These are phyloP conservation scores for Podotricha telesiphe DNA, from an alignment of 2,888 invertebrate genomes.

Conservation along the genomic window DNA sequence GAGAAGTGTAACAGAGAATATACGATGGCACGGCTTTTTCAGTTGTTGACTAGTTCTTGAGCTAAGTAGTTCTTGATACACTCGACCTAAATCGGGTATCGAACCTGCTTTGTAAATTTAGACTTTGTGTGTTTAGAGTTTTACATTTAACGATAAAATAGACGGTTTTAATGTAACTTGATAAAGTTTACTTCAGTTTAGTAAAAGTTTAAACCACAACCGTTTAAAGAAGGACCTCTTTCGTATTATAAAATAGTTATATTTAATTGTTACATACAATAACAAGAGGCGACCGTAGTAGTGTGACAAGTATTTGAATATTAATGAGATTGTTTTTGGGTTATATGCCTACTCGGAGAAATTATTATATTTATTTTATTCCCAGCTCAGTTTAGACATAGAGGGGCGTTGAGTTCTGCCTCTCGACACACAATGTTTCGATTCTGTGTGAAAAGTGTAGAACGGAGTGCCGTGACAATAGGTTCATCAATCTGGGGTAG, in stretches of 20 bases:
- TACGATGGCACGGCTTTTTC: conserved; percentile 34
- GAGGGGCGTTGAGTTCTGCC: too few relatives aligned
- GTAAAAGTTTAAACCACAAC: conserved; percentile 3
- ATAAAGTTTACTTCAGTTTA: conserved; percentile 9
- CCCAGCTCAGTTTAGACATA: too few relatives aligned
- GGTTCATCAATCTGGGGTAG: too few relatives aligned
- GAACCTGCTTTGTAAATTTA: conserved; percentile 38
- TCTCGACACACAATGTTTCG: too few relatives aligned
- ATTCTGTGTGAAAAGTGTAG: too few relatives aligned
- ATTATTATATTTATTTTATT: too few relatives aligned
- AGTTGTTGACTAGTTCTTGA: conserved; percentile 39
- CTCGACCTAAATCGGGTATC: conserved; percentile 43
- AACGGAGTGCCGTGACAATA: too few relatives aligned
- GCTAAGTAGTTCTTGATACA: conserved; percentile 37
- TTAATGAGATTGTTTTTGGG: too few relatives aligned
- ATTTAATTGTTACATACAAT: neutral
- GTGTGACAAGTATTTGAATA: too few relatives aligned
- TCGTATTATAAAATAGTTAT: too few relatives aligned
- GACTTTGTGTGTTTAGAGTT: conserved; percentile 16
- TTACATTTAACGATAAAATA: conserved; percentile 16
- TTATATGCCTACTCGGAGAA: too few relatives aligned
- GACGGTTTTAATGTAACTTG: neutral
- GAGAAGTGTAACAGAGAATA: conserved; percentile 32
- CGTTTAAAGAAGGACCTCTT: neutral
- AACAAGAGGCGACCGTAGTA: too few relatives aligned